Base-by-base conservation (phyloP, 2,888 invertebrate species). In the Axea sp. region DNA sequence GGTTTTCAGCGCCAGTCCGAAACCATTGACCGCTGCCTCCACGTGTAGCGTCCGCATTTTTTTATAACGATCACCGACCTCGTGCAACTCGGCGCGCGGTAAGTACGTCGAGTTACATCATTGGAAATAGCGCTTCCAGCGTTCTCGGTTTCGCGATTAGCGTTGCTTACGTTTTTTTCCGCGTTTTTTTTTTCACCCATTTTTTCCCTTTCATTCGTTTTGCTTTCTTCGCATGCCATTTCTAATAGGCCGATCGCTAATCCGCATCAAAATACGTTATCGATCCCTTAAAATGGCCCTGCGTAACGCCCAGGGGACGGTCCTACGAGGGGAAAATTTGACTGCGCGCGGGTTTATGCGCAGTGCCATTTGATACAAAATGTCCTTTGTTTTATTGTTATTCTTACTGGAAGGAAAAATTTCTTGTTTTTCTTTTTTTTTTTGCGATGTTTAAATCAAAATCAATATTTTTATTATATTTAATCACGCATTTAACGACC, bases 51-150 rank as follows among this genome's bases (percentile, higher is more conserved):
- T 80, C 81, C 82, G 84, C 83, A 86, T 86, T 86, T 85, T 88
- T 88, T 89, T 88, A 87, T 88, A 88, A 88, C 89, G 90, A 90
- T 89, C 90, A 89, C 90, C 90, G 91, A 91, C 91, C 91, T 91
- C 90, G 90, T 86, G 88, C 90, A 91, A 91, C 90, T 88, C 88
- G 87, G 82, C 89, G 88, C 89, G 89, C 88, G 89, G 90, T 90
- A 90, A 89, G 90, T 84, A 84, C 86, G 85, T 84, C 83, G 82
- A 80, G 83, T 84, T 84, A 85, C 85, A 85, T 85, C 85, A 84
- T 78, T 79, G 76, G 78, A 49, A 75, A 75, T 75, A 76, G 75
- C 74, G 79, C 76, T 76, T 73, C 65, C 72, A 74, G 75, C 67
- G 77, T 73, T 76, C 60, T 51, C 59, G 26, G 47, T 3, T 45